Percentiles rank a stretch among this genome's conserved stretches.
Conservation (phyloP, 2,797 vertebrate genomes). For the Phoebastria nigripes region DNA sequence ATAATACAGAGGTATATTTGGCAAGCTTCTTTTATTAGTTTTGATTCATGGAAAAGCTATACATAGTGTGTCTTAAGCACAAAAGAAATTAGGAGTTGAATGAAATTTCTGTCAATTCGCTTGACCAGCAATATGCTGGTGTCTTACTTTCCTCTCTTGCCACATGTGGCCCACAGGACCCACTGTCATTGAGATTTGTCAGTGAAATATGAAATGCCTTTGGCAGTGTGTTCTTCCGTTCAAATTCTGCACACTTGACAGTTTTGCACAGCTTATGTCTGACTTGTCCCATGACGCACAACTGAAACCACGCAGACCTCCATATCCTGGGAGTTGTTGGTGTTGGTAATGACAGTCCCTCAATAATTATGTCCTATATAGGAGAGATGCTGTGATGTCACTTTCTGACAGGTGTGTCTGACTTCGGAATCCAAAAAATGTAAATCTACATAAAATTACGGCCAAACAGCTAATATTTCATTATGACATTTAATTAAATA, state of each 20-base stretch:
- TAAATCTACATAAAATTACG: background rate
- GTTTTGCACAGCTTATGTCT: background rate
- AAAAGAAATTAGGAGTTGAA: background rate
- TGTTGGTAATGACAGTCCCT: background rate
- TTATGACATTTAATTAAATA: background rate
- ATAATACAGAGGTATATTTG: background rate
- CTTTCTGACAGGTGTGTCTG: background rate
- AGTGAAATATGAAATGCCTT: background rate
- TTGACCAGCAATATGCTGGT: background rate
- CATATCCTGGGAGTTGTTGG: background rate
- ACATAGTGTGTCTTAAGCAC: background rate
- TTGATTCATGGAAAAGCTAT: background rate
- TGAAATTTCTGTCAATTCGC: accelerated
- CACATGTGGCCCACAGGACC: background rate
- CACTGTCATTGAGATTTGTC: background rate
- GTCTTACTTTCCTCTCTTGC: background rate
- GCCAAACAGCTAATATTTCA: constrained; percentile 11
- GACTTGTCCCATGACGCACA: background rate
- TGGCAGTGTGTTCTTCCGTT: background rate
- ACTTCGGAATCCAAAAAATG: background rate
- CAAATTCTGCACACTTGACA: background rate
- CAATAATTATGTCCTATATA: background rate
- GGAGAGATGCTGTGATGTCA: background rate
- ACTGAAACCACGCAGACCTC: background rate
- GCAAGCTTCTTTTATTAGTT: background rate